phyloP scores from a whole-genome alignment of 2,888 invertebrate species.

The Rhagonycha fulva region DNA sequence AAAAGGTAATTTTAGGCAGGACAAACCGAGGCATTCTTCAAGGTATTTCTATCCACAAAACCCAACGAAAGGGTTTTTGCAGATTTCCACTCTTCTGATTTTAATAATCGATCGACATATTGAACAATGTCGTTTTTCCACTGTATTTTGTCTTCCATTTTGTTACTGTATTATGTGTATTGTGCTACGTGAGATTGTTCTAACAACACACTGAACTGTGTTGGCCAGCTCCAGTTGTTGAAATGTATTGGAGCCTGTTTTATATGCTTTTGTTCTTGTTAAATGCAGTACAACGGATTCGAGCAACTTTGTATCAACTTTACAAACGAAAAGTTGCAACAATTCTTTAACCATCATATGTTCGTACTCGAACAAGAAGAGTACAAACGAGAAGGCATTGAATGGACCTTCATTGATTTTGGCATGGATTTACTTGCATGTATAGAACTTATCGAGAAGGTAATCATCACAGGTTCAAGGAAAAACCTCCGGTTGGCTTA shows the following conservation, averaged over 20 bases:
- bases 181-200: background rate
- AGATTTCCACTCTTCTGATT: background rate
- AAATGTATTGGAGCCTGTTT: background rate
- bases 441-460: slow-evolving; percentile 69
- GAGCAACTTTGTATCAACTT: slow-evolving; percentile 82
- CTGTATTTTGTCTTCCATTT: background rate
- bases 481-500: background rate
- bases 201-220: slow-evolving; percentile 6
- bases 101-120: background rate
- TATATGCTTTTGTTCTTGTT: slow-evolving; percentile 8
- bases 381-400: slow-evolving; percentile 74
- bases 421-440: slow-evolving; percentile 73
- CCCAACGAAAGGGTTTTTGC: background rate
- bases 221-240: background rate
- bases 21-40: background rate
- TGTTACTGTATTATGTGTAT: background rate
- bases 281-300: slow-evolving; percentile 35
- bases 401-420: slow-evolving; percentile 79
- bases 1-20: slow-evolving; percentile 71
- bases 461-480: slow-evolving; percentile 37
- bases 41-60: background rate
- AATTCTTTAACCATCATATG: slow-evolving; percentile 83
- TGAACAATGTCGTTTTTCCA: slow-evolving; percentile 1
- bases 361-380: slow-evolving; percentile 80
- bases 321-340: slow-evolving; percentile 78